Evolutionary conservation across 2,797 vertebrate genomes (phyloP).

Genomic region (Babyrousa celebensis): DNA sequence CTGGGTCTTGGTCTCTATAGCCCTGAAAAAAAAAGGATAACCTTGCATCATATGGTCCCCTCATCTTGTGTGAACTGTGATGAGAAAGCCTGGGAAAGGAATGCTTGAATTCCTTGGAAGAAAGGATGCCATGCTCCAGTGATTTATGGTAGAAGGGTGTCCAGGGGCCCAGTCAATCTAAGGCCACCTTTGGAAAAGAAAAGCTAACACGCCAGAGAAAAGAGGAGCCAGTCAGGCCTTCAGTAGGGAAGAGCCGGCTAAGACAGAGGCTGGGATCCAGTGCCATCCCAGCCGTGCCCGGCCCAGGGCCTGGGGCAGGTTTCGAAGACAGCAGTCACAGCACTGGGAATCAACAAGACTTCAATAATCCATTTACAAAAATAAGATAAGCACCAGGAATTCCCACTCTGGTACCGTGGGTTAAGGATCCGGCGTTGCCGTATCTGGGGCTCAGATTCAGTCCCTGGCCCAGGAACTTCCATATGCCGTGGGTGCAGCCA

Average conservation of each 20-base stretch:
- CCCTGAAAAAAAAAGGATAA: not conserved
- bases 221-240: not conserved
- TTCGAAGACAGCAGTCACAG: not conserved
- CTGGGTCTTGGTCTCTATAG: not conserved
- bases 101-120: not conserved
- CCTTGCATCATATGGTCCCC: not conserved
- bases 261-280: not conserved
- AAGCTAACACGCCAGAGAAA: not conserved
- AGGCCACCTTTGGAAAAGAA: slow-evolving; percentile 24
- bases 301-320: not conserved
- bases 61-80: not conserved
- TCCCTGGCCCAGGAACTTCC: too few relatives aligned
- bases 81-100: not conserved
- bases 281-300: not conserved
- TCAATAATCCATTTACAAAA: too few relatives aligned
- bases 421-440: too few relatives aligned
- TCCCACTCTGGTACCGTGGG: too few relatives aligned
- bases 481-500: too few relatives aligned
- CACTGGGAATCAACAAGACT: too few relatives aligned
- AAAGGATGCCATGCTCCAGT: not conserved
- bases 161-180: not conserved
- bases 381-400: too few relatives aligned
- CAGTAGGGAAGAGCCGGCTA: not conserved
- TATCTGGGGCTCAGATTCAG: too few relatives aligned
- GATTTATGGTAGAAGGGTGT: not conserved